These are phyloP conservation scores for Odontomyia ornata DNA, from an alignment of 2,888 invertebrate genomes.

Conservation along the genomic window DNA sequence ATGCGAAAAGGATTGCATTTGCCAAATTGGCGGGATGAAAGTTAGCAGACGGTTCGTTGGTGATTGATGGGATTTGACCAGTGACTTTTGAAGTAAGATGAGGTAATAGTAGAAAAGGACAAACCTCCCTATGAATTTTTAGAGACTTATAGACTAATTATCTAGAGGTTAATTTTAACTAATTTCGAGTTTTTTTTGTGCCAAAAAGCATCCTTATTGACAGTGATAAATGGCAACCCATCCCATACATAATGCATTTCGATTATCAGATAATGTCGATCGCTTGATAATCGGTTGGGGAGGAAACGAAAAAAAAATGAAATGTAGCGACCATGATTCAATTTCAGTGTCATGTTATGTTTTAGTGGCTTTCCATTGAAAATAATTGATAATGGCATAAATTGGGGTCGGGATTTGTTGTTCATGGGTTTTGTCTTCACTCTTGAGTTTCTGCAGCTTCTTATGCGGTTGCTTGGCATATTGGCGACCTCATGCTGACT, in stretches of 20 bases:
- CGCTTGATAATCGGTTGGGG: not conserved
- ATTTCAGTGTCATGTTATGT: slow-evolving; percentile 38
- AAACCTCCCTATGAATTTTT: too few species aligned
- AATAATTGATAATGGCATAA: slow-evolving; percentile 29
- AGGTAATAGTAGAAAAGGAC: too few species aligned
- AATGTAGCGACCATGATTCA: slow-evolving; percentile 30
- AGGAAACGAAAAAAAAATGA: not conserved
- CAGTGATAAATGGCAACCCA: not conserved
- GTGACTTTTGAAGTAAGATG: too few species aligned
- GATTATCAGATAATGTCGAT: slow-evolving; percentile 11
- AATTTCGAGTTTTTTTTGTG: too few species aligned
- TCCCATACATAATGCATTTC: not conserved
- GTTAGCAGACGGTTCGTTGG: not conserved
- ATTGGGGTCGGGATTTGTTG: slow-evolving; percentile 16
- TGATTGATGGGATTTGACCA: too few species aligned
- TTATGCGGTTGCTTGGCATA: not conserved
- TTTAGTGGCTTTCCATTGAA: slow-evolving; percentile 27
- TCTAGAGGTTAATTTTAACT: too few species aligned
- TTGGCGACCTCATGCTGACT: slow-evolving; percentile 2
- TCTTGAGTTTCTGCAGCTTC: not conserved
- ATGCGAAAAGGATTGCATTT: not conserved
- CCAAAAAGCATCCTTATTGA: too few species aligned
- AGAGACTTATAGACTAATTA: too few species aligned
- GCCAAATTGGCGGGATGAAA: not conserved
- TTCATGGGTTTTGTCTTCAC: not conserved